Percentiles rank a stretch among this genome's conserved stretches.
These are phyloP conservation scores for Drosophila oshimai DNA, from an alignment of 1,140 invertebrate species.

Conservation along the genomic window DNA sequence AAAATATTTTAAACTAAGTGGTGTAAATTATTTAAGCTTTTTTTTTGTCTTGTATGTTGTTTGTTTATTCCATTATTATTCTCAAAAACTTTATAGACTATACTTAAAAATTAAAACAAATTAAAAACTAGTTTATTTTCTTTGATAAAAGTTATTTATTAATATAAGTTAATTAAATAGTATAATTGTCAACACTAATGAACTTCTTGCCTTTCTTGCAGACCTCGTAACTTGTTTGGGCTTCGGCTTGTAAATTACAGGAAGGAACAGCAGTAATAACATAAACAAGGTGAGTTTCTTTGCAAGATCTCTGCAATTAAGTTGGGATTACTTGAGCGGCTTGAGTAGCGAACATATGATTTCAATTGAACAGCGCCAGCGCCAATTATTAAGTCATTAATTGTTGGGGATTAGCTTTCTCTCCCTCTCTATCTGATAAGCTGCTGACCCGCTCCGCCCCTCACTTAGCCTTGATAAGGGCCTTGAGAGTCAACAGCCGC, in stretches of 20 bases:
- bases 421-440: conserved; percentile 3
- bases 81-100: too few relatives aligned
- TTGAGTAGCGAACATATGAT: background rate
- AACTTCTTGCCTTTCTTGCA: background rate
- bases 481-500: conserved; percentile 27
- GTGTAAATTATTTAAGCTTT: too few relatives aligned
- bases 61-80: too few relatives aligned
- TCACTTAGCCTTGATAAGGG: conserved; percentile 44
- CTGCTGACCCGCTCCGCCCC: background rate
- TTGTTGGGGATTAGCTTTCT: conserved; percentile 18
- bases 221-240: conserved; percentile 16
- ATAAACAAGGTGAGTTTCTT: conserved; percentile 50
- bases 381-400: conserved; percentile 38
- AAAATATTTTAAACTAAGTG: too few relatives aligned
- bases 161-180: background rate
- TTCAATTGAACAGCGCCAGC: conserved; percentile 16
- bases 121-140: background rate
- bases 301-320: conserved; percentile 10
- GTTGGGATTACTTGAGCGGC: background rate
- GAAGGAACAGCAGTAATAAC: conserved; percentile 24
- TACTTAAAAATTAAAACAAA: background rate
- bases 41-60: too few relatives aligned
- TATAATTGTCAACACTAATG: background rate
- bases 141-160: background rate
- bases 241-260: conserved; percentile 20